These are phyloP conservation scores for Gibbula magus DNA, from an alignment of 2,888 invertebrate genomes.

Conservation along the genomic window DNA sequence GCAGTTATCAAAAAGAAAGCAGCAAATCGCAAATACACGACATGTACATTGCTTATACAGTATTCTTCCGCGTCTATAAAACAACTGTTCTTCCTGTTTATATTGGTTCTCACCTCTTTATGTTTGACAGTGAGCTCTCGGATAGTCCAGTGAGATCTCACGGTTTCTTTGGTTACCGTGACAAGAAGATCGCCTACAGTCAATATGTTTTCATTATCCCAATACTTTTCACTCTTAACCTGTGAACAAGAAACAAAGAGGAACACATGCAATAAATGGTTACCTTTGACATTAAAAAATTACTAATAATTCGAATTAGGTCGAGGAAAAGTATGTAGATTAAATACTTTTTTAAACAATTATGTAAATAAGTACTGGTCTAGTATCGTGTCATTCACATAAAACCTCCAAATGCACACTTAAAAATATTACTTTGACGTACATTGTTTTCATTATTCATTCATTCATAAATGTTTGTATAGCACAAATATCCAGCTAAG, in stretches of 20 bases:
- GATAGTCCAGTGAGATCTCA: not conserved
- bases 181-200: not conserved
- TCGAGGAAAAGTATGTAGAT: too few relatives aligned
- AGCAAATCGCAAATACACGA: not conserved
- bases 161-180: not conserved
- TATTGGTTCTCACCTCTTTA: not conserved
- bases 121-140: not conserved
- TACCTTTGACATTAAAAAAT: too few relatives aligned
- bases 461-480: too few relatives aligned
- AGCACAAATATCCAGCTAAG: too few relatives aligned
- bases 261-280: too few relatives aligned
- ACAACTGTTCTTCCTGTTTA: not conserved
- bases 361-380: too few relatives aligned
- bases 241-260: not conserved
- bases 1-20: not conserved
- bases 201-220: not conserved
- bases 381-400: too few relatives aligned
- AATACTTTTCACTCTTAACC: slow-evolving; percentile 3
- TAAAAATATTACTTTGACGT: too few relatives aligned
- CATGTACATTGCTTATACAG: not conserved
- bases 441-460: too few relatives aligned
- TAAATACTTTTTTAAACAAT: too few relatives aligned
- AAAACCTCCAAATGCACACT: too few relatives aligned
- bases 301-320: too few relatives aligned
- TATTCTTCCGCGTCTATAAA: not conserved